Percentiles rank a stretch among this genome's conserved stretches.
Conservation (phyloP, 2,113 vertebrate genomes). For the Thamnaconus septentrionalis region DNA sequence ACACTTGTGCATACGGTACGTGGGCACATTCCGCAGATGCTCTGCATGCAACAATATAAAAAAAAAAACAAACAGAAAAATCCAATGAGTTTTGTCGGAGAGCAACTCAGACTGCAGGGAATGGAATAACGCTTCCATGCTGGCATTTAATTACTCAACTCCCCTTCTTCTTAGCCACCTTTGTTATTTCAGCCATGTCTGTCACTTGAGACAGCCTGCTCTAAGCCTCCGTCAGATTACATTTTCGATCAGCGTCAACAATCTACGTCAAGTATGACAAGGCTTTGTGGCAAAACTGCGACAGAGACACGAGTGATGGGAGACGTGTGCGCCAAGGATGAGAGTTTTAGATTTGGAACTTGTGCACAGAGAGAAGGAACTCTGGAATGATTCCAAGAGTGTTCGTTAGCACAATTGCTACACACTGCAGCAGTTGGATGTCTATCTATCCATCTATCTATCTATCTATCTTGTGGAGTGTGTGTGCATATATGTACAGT, state of each 20-base stretch:
- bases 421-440: too few species aligned
- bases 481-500: too few species aligned
- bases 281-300: neutral
- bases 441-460: too few species aligned
- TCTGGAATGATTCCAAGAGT: too few species aligned
- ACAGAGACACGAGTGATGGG: neutral
- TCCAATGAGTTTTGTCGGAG: slow-evolving; percentile 25
- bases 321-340: neutral
- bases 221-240: slow-evolving; percentile 12
- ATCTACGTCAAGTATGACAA: neutral
- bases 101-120: slow-evolving; percentile 36
- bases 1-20: slow-evolving; percentile 8
- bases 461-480: too few species aligned
- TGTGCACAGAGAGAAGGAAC: neutral
- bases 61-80: slow-evolving; percentile 1
- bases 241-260: slow-evolving; percentile 26
- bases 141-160: slow-evolving; percentile 30
- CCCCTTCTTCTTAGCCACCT: slow-evolving; percentile 17
- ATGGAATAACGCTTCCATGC: slow-evolving; percentile 17
- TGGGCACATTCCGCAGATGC: slow-evolving; percentile 16
- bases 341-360: too few species aligned
- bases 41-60: neutral
- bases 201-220: slow-evolving; percentile 7
- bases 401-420: too few species aligned
- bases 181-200: slow-evolving; percentile 20